Base-by-base conservation (phyloP, 2,113 vertebrate genomes). In the Reinhardtius hippoglossoides region DNA sequence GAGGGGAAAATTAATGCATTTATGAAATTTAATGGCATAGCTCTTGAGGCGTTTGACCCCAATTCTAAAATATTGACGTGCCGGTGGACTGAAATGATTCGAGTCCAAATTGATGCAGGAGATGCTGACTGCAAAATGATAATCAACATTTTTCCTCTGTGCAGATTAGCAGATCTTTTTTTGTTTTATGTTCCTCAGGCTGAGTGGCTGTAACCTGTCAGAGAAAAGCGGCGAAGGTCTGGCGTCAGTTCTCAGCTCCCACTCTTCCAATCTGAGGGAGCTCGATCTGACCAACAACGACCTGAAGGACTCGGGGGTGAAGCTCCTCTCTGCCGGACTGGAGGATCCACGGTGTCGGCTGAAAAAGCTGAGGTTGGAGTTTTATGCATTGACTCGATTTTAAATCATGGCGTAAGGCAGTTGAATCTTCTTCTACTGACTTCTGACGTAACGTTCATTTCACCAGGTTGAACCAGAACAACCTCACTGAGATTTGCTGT, bases 191-290 rank as follows among this genome's bases (percentile, higher is more conserved):
- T 26, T 57, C 20, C 9, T 0, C 44, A 78, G 76, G 44, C 26
- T 78, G 13, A 65, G 60, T 26, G 21, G 54, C 54, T 78, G 76
- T 48, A 71, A 65, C 31, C 68, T 78, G 52, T 52, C 67, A 18
- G 42, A 52, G 42, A 71, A 15, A 59, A 66, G 76, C 61, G 46
- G 54, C 2, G 27, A 42, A 52, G 67, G 23, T 31, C 46, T 78
- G 26, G 67, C 50, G 0, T 64, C 60, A 42, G 60, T 64, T 46
- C 60, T 74, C 60, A 64, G 50, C 50, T n/a, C 60, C 10, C 21
- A 16, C 60, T 44, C 37, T 0, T 26, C 12, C 2, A 16, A 15
- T 44, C 50, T 74, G 21, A 64, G n/a, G 37, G 31, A 56, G 23
- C 35, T 74, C n/a, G 60, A 55, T 0, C 23, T 64, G 4, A 44